Base-by-base conservation (phyloP, 2,113 vertebrate genomes). In the Ptyas mucosa region DNA sequence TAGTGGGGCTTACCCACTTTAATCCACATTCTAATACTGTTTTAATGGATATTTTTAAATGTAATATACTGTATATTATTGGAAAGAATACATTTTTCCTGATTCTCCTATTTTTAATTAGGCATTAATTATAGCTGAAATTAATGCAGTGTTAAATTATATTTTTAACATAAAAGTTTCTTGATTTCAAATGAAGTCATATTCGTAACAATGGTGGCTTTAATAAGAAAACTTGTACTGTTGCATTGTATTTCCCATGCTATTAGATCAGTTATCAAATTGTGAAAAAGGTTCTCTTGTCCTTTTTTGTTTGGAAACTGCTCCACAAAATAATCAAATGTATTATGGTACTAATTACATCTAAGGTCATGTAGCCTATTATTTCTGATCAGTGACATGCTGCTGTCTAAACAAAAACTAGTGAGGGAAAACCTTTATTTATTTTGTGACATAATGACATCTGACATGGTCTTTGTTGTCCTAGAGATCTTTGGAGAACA, bases 41-140 rank as follows among this genome's bases (percentile, higher is more conserved):
- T 94, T 97, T 97, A 97, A 89, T 97, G 97, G 93, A 91, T 97
- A 95, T 96, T 97, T 98, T 96, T 97, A 95, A 93, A 95, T 95
- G 95, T 94, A 95, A 89, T 97, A 89, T 96, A 34, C 12, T 34
- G 61, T 15, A 97, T 94, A 95, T 96, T 96, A 95, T 75, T 96
- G 94, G 94, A 96, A 97, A 92, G 97, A 95, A 96, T 97, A 97
- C 97, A 96, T 98, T 97, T 98, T 96, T 97, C 96, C 95, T 96
- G 94, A 96, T 97, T 94, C 92, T 95, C 92, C 95, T 95, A 93
- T 93, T 98, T 97, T 97, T 95, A 98, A 90, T 93, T 87, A 81
- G 75, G 75, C 75, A 43, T 81, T 81, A 21, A 81, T 43, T 81
- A 81, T 96, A 95, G 46, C 95, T 95, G 95, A 95, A 96, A 96